Percentiles rank a stretch among this genome's conserved stretches.
phyloP scores from a whole-genome alignment of 35 echinoderm and acorn worm genomes.

The Apostichopus parvimensis region DNA sequence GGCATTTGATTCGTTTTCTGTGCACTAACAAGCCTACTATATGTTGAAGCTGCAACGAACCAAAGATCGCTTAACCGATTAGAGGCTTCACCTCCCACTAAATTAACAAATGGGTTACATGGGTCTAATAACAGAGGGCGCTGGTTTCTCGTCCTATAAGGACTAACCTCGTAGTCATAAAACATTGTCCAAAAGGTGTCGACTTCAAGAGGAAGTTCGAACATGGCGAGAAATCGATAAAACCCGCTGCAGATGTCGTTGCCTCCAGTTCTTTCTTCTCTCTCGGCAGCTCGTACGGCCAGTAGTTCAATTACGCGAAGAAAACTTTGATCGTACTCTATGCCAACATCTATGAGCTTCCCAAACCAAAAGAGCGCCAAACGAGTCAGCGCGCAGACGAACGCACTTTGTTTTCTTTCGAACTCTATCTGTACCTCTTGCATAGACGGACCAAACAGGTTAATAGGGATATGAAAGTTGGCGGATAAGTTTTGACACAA shows the following conservation, averaged over 20 bases:
- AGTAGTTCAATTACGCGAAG: not conserved
- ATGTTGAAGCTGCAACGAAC: conserved; percentile 6
- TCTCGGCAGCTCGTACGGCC: not conserved
- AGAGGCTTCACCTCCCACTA: not conserved
- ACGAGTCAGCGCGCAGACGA: not conserved
- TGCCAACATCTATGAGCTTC: not conserved
- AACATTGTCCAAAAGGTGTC: not conserved
- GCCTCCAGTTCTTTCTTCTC: not conserved
- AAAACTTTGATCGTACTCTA: not conserved
- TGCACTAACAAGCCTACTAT: not conserved
- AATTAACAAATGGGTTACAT: not conserved
- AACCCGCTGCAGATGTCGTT: not conserved
- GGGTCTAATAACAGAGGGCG: conserved; percentile 15
- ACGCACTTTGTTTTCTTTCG: not conserved
- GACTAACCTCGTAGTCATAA: not conserved
- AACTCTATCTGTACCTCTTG: not conserved
- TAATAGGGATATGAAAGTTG: not conserved
- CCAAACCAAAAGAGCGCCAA: not conserved
- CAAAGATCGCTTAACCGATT: conserved; percentile 4
- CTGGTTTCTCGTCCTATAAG: not conserved
- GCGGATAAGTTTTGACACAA: not conserved
- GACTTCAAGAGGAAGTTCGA: not conserved
- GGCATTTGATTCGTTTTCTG: not conserved
- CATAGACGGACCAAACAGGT: not conserved
- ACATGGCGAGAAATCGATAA: not conserved